phyloP scores from a whole-genome alignment of 2,797 vertebrate genomes.

The Neopelma chrysocephalum region DNA sequence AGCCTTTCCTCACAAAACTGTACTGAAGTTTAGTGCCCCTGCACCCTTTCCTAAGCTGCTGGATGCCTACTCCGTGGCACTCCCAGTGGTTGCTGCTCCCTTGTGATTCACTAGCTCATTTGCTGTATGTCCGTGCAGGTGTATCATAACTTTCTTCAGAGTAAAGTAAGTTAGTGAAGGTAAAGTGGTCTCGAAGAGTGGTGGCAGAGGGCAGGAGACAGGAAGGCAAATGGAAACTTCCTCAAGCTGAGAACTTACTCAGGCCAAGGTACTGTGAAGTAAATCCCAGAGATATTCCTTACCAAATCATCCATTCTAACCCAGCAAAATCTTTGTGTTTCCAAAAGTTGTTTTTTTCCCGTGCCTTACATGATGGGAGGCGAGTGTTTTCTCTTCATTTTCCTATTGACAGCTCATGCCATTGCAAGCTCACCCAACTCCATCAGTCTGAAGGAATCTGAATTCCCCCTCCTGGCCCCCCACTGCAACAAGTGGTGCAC shows the following conservation, averaged over 20 bases:
- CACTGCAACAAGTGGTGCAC: not conserved
- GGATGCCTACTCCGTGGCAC: not conserved
- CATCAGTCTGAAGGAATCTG: not conserved
- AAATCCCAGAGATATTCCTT: not conserved
- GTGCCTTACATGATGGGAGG: not conserved
- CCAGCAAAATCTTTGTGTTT: not conserved
- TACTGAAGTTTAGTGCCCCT: not conserved
- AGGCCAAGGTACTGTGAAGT: not conserved
- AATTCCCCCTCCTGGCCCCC: not conserved
- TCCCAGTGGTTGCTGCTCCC: not conserved
- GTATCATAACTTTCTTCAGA: not conserved
- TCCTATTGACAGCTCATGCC: not conserved
- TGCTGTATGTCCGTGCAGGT: accelerated
- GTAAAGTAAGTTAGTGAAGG: not conserved
- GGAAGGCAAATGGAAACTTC: not conserved
- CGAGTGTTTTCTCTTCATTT: not conserved
- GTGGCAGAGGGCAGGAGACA: not conserved
- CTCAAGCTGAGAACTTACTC: not conserved
- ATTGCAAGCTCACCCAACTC: not conserved
- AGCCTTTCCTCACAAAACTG: not conserved
- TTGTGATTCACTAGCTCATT: not conserved
- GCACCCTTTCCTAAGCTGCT: not conserved
- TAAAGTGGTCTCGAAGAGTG: not conserved
- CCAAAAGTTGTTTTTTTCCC: not conserved
- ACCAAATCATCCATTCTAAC: not conserved